Percentiles rank a stretch among this genome's conserved stretches.
phyloP scores from a whole-genome alignment of 2,797 vertebrate genomes.

The Cyclopterus lumpus region DNA sequence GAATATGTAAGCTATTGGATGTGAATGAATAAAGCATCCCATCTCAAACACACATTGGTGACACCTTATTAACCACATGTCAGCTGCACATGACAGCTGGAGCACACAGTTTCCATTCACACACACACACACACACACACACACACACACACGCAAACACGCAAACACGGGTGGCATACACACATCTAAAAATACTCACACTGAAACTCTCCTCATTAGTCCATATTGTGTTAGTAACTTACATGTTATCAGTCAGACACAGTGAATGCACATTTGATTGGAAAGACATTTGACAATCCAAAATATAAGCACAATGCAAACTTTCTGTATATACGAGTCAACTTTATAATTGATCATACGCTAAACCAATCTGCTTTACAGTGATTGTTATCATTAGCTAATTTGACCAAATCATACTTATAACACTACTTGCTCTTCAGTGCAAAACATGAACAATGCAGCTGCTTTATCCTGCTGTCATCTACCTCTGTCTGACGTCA shows the following conservation, averaged over 20 bases:
- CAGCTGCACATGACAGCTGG: conserved; percentile 80
- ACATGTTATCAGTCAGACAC: conserved; percentile 50
- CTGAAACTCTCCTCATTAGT: conserved; percentile 63
- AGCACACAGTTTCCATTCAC: conserved; percentile 43
- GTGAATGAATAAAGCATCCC: conserved; percentile 82
- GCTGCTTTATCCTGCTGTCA: neutral
- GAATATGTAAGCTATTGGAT: conserved; percentile 80
- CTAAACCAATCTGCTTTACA: neutral
- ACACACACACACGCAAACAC: neutral
- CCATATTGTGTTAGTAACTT: conserved; percentile 46
- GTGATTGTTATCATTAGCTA: neutral
- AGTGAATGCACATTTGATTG: conserved; percentile 51
- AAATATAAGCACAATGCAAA: conserved; percentile 34
- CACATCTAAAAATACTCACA: conserved; percentile 34
- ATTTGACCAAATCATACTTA: neutral
- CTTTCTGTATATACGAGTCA: neutral
- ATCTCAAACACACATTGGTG: conserved; percentile 81
- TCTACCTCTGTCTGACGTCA: neutral
- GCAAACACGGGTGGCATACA: conserved; percentile 4
- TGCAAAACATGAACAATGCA: neutral
- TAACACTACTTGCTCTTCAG: neutral
- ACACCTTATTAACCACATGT: conserved; percentile 85
- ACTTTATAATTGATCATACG: neutral
- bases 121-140: conserved; percentile 15
- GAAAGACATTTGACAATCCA: conserved; percentile 44